phyloP scores from a whole-genome alignment of 1,140 invertebrate genomes.

The Mactra quadrangularis region DNA sequence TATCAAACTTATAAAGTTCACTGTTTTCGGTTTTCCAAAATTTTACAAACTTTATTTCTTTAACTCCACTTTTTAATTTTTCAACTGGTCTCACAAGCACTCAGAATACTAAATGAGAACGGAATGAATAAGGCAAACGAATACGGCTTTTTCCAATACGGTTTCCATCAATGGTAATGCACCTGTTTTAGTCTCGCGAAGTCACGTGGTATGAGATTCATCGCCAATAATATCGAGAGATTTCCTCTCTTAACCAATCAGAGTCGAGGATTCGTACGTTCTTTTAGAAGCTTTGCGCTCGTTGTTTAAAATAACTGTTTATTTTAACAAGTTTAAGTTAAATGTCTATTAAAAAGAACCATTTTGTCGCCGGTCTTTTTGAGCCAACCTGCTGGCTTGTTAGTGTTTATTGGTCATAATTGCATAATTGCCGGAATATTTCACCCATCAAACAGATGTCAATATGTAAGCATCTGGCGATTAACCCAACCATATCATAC shows the following conservation, averaged over 20 bases:
- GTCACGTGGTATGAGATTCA: conserved; percentile 54
- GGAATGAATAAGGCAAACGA: conserved; percentile 55
- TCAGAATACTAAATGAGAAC: conserved; percentile 58
- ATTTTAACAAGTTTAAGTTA: conserved; percentile 41
- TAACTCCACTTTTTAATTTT: conserved; percentile 47
- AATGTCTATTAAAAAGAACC: conserved; percentile 4
- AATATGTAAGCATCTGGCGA: conserved; percentile 31
- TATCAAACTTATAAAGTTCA: conserved; percentile 87
- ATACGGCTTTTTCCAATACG: conserved; percentile 59
- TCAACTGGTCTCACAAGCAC: conserved; percentile 32
- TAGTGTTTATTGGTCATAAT: conserved; percentile 34
- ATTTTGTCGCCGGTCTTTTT: not conserved
- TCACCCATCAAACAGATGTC: conserved; percentile 41
- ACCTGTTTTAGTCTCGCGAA: conserved; percentile 51
- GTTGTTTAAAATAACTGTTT: conserved; percentile 41
- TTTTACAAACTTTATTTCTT: conserved; percentile 78
- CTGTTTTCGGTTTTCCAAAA: conserved; percentile 86
- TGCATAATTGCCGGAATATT: conserved; percentile 46
- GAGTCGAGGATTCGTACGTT: not conserved
- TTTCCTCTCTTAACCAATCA: conserved; percentile 39
- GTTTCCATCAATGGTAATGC: conserved; percentile 57
- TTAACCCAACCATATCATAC: not conserved
- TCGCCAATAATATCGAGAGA: conserved; percentile 46
- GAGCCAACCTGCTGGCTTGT: conserved; percentile 22
- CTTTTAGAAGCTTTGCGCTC: not conserved